Base-by-base conservation (phyloP, 2,888 invertebrate genomes). In the Gonocerus acuteangulatus region DNA sequence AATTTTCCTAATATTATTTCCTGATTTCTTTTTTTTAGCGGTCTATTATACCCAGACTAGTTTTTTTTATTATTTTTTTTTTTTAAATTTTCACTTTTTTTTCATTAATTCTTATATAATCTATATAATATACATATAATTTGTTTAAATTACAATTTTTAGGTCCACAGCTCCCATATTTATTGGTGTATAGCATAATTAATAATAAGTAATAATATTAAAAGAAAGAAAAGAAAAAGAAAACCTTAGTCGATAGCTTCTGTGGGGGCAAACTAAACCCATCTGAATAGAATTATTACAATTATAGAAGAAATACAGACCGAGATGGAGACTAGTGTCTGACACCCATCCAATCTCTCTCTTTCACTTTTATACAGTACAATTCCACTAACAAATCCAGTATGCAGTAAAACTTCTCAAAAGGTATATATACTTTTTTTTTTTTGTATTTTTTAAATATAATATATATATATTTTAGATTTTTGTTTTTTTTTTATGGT, bases 81-180 rank as follows among this genome's bases (percentile, higher is more conserved):
- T 44, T 58, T 61, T 58, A 62, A 62, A 45, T 60, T 48, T 48
- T 54, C 54, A 47, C 52, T 60, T 60, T 60, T 60, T 54, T 60
- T 60, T 52, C 60, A 51, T 61, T 57, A 60, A 48, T 49, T 52
- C 54, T 54, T 64, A 52, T 62, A 58, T 62, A 62, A n/a, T 64
- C 61, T 51, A 51, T 51, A 32, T 51, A 36, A 34, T 16, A 48
- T 57, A 58, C 49, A 58, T 59, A 56, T 52, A 56, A 62, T 64
- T 64, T 57, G 54, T 64, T 52, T 63, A 54, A 54, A 51, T 58
- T 62, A 54, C 51, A 51, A 58, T 52, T 58, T 52, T 57, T 64
- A 60, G 56, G 34, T 56, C 56, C 56, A 44, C 23, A 56, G 44
- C 56, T 56, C 56, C 56, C 44, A 44, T 21, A 56, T 56, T 56